Percentiles rank a stretch among this genome's conserved stretches.
Evolutionary conservation across 2,113 vertebrate species (phyloP).

Genomic region (chimpanzee (Pan troglodytes)): NHGRI_mPanTro3-v2.1_pri NC_072403.2:169527001-169527500

Average conservation of each 20-base stretch:
- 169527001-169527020: fast-evolving
- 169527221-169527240: neutral
- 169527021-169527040: fast-evolving
- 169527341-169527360: neutral
- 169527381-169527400: neutral
- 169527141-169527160: fast-evolving
- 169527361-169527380: neutral
- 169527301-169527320: fast-evolving
- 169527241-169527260: fast-evolving
- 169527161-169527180: fast-evolving
- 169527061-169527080: neutral
- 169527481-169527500: neutral
- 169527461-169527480: neutral
- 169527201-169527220: fast-evolving
- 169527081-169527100: neutral
- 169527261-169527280: too few species aligned
- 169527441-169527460: neutral
- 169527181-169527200: neutral
- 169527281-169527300: neutral
- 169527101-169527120: fast-evolving
- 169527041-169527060: fast-evolving
- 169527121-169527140: neutral
- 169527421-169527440: neutral
- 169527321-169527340: neutral
- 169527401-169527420: neutral